Conservation (phyloP, 2,888 invertebrate species). For the Folsomia candida region DNA sequence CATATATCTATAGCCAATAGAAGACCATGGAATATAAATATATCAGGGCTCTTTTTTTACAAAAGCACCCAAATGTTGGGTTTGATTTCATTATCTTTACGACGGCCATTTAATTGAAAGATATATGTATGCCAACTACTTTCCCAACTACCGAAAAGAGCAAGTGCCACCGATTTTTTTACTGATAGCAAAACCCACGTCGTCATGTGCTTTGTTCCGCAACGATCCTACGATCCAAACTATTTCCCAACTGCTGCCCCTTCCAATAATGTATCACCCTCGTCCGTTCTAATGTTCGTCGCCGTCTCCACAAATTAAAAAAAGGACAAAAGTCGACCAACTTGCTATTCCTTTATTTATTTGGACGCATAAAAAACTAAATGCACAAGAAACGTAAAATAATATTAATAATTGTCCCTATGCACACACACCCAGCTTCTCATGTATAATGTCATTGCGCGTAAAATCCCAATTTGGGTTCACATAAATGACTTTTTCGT, state of each 20-base stretch:
- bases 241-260: not conserved
- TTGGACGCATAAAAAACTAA: not conserved
- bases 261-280: constrained; percentile 12
- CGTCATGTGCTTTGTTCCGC: not conserved
- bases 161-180: constrained; percentile 18
- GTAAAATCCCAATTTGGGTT: constrained; percentile 14
- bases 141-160: not conserved
- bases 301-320: constrained; percentile 11
- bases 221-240: not conserved
- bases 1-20: not conserved
- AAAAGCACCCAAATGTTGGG: constrained; percentile 10
- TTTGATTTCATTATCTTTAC: constrained; percentile 22
- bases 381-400: not conserved
- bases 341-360: not conserved
- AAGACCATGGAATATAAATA: not conserved
- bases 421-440: no score
- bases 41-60: not conserved
- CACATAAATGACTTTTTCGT: not conserved
- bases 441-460: not conserved
- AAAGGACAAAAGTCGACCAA: constrained; percentile 5
- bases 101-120: constrained; percentile 24
- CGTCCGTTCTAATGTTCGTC: constrained; percentile 2
- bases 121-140: constrained; percentile 10
- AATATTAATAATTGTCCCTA: not conserved
- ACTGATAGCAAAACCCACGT: not conserved